A percentile compares a stretch with the other conserved stretches of the same genome.
Evolutionary conservation across 2,797 vertebrate species (phyloP).

Genomic region (Poeciliopsis infans): DNA sequence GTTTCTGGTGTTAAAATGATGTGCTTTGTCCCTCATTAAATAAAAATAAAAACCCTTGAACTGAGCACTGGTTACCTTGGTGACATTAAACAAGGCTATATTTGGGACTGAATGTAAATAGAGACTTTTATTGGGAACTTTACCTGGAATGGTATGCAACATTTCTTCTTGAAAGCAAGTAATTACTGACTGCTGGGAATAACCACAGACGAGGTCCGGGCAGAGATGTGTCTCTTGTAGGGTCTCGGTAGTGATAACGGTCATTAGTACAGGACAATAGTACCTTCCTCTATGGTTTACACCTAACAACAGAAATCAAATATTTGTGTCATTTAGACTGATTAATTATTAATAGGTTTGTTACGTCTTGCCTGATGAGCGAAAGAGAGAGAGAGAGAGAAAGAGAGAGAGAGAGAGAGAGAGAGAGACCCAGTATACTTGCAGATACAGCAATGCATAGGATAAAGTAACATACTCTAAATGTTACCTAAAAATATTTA

Average conservation of each 20-base stretch:
- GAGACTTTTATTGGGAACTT: background rate
- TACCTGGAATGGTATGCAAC: background rate
- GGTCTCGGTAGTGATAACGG: background rate
- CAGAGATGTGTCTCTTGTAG: background rate
- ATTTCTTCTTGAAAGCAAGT: background rate
- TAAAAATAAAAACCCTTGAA: background rate
- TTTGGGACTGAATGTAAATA: background rate
- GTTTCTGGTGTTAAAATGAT: no score
- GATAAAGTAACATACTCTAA: background rate
- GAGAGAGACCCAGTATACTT: background rate
- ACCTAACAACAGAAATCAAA: background rate
- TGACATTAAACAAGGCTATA: background rate
- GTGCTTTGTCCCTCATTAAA: no score
- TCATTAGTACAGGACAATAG: background rate
- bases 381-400: background rate
- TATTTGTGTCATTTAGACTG: background rate
- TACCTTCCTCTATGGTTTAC: background rate
- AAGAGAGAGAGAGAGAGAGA: background rate
- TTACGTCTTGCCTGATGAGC: background rate
- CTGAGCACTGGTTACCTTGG: background rate
- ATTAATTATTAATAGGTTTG: background rate
- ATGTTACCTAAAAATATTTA: background rate
- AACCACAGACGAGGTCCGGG: background rate
- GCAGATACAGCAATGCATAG: background rate
- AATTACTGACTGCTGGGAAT: background rate